Conservation (phyloP, 2,888 invertebrate species). For the Oxytorus armatus region DNA sequence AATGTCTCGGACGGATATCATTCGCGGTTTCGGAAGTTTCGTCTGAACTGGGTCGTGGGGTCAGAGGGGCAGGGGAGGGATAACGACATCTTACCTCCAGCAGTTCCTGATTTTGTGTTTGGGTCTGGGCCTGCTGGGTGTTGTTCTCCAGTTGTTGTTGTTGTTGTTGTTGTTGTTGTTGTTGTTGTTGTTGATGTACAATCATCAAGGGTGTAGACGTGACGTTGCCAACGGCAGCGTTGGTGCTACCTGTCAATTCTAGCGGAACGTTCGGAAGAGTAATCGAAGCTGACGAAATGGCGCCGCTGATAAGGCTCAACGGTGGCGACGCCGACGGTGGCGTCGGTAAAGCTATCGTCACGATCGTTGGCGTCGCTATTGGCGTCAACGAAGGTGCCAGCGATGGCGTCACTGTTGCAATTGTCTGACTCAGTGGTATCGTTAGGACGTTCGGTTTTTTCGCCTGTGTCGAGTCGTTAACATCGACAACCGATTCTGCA, state of each 20-base stretch:
- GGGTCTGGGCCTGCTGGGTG: constrained; percentile 82
- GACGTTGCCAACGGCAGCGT: constrained; percentile 18
- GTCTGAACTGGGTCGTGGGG: background rate
- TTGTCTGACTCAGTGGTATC: constrained; percentile 17
- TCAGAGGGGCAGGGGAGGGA: constrained; percentile 31
- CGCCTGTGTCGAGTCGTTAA: constrained; percentile 61
- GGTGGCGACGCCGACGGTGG: constrained; percentile 60
- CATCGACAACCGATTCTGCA: constrained; percentile 74
- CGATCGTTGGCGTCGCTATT: constrained; percentile 36
- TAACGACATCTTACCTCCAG: constrained; percentile 84
- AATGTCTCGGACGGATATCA: constrained; percentile 36
- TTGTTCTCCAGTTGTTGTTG: constrained; percentile 76
- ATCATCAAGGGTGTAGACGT: constrained; percentile 36
- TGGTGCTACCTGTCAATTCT: constrained; percentile 15
- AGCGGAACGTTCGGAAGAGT: constrained; percentile 26
- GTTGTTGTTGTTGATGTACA: constrained; percentile 25
- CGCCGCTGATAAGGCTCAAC: constrained; percentile 30
- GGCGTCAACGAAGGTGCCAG: constrained; percentile 34
- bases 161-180: constrained; percentile 32
- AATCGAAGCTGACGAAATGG: constrained; percentile 18
- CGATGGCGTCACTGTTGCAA: constrained; percentile 17
- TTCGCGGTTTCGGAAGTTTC: constrained; percentile 30
- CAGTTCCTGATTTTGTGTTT: constrained; percentile 83
- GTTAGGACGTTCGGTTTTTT: constrained; percentile 43
- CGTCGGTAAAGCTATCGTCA: constrained; percentile 63